Base-by-base conservation (phyloP, 2,888 invertebrate species). In the Phragmatobia fuliginosa region DNA sequence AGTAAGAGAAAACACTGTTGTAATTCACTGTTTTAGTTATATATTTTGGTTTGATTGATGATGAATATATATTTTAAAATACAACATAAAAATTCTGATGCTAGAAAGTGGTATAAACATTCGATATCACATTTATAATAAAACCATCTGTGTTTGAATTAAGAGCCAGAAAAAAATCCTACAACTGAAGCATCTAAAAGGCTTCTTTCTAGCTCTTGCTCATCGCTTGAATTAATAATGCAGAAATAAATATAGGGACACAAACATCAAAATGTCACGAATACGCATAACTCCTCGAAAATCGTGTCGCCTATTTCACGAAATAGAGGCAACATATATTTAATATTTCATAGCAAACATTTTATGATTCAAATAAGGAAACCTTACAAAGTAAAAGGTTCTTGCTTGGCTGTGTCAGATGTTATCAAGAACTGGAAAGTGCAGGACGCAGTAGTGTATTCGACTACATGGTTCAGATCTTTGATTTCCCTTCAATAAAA, bases 161-260 rank as follows among this genome's bases (percentile, higher is more conserved):
- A n/a, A n/a, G n/a, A n/a, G n/a, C n/a, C n/a, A n/a, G n/a, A 38
- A 38, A 38, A 38, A 3, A 0, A 41, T 41, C 0, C 18, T 5
- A 41, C 41, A 18, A 41, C 41, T 16, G 3, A 11, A 62, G 80
- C 82, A 74, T 72, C 67, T 76, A 78, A 70, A 61, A 84, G 18
- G 83, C 80, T 83, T 81, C 77, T 70, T 77, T 61, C 71, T 81
- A 82, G 77, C 70, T 84, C 82, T 78, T 66, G 73, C 74, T 76
- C 82, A 83, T 85, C 84, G 83, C 81, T 18, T 85, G 82, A 85
- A 87, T 87, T 85, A 87, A 86, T 87, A 88, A 88, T 81, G 84
- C 78, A 83, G 83, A 87, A 87, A 82, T 87, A 84, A 88, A 87
- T 83, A 84, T 80, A 80, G 80, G 66, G 77, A 74, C 72, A 73